A percentile compares a stretch with the other conserved stretches of the same genome.
Conservation (phyloP, 1,140 invertebrate genomes). For the Bombus breviceps region DNA sequence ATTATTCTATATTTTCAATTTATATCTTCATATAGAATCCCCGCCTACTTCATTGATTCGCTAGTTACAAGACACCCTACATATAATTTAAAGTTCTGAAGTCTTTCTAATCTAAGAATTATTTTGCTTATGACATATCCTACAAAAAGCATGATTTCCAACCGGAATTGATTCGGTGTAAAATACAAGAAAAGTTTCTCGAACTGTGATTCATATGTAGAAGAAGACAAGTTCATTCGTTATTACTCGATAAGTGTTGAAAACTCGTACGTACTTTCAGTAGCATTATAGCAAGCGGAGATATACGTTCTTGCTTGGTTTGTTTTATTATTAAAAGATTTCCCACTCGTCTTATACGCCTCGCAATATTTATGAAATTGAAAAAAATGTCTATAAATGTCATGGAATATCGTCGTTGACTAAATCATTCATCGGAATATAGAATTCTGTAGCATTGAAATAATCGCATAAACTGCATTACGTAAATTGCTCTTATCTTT, state of each 20-base stretch:
- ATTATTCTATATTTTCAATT: too few relatives aligned
- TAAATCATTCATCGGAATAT: too few relatives aligned
- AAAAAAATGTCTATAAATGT: not conserved
- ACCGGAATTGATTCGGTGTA: constrained; percentile 26
- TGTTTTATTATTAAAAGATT: not conserved
- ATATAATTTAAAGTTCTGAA: too few relatives aligned
- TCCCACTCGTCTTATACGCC: not conserved
- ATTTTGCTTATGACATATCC: not conserved
- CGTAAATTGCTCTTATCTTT: too few relatives aligned
- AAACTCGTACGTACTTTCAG: not conserved
- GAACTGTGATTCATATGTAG: not conserved
- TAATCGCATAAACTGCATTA: too few relatives aligned
- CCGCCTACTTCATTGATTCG: too few relatives aligned
- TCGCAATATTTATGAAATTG: not conserved
- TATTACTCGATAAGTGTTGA: not conserved
- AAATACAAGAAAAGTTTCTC: constrained; percentile 18
- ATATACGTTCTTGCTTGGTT: not conserved
- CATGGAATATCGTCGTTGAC: too few relatives aligned
- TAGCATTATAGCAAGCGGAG: not conserved
- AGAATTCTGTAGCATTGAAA: too few relatives aligned
- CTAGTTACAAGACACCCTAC: too few relatives aligned
- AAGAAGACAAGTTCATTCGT: not conserved
- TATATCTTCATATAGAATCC: too few relatives aligned
- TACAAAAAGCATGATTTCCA: not conserved
- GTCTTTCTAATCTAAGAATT: not conserved